Conservation (phyloP, 2,113 vertebrate genomes). For the Halichoeres trimaculatus region DNA sequence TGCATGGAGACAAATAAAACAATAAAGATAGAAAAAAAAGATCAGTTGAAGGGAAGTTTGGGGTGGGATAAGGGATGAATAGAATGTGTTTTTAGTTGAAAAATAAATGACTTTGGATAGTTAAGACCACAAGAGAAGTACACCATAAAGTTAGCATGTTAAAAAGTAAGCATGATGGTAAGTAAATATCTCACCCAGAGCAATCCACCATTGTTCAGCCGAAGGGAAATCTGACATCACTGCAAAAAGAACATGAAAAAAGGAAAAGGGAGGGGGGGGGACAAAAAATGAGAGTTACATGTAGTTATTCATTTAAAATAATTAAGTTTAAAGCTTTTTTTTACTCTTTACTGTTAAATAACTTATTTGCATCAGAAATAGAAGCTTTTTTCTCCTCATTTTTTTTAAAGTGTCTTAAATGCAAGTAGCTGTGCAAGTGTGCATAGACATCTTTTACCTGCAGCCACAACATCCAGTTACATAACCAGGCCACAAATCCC, state of each 20-base stretch:
- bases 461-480: slow-evolving; percentile 39
- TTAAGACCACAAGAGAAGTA: background rate
- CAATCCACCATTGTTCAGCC: slow-evolving; percentile 85
- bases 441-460: background rate
- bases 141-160: background rate
- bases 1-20: slow-evolving; percentile 63
- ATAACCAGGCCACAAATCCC: slow-evolving; percentile 52
- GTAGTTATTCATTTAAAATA: no score
- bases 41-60: background rate
- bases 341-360: no score
- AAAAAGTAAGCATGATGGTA: background rate
- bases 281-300: no score
- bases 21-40: slow-evolving; percentile 2
- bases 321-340: no score
- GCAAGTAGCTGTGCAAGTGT: background rate
- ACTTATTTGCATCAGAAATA: background rate
- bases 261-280: background rate
- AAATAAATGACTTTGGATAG: background rate
- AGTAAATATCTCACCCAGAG: slow-evolving; percentile 77
- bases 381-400: background rate
- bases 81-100: background rate
- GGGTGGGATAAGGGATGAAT: background rate
- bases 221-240: slow-evolving; percentile 83
- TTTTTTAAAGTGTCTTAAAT: background rate
- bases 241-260: slow-evolving; percentile 45